These are phyloP conservation scores for Nasonia oneida DNA, from an alignment of 2,888 invertebrate species.

Conservation along the genomic window DNA sequence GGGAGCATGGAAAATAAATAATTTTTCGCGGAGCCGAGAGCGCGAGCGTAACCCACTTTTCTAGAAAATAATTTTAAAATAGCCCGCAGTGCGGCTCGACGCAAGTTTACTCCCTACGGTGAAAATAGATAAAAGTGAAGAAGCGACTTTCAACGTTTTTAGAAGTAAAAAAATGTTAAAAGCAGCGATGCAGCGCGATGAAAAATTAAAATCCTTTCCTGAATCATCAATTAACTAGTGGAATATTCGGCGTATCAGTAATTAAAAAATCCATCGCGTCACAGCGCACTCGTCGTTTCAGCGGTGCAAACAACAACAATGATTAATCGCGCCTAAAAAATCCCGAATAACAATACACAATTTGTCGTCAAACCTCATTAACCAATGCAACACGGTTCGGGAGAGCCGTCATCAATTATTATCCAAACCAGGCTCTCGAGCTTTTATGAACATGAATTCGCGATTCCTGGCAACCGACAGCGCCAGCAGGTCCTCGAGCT, in stretches of 20 bases:
- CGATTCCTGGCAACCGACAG: conserved; percentile 34
- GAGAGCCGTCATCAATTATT: conserved; percentile 27
- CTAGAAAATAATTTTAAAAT: conserved; percentile 47
- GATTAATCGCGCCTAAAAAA: not conserved
- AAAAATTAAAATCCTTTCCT: conserved; percentile 10
- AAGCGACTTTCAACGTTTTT: conserved; percentile 5
- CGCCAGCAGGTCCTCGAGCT: conserved; percentile 7
- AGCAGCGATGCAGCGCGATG: not conserved
- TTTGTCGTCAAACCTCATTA: not conserved
- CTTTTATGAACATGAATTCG: conserved; percentile 33
- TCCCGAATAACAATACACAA: not conserved
- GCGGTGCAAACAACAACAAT: not conserved
- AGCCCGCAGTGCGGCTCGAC: conserved; percentile 47
- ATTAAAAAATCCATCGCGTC: not conserved
- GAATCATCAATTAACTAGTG: not conserved
- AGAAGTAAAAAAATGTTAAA: conserved; percentile 10
- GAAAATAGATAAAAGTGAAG: conserved; percentile 23
- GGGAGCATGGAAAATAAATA: conserved; percentile 18
- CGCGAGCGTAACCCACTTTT: conserved; percentile 33
- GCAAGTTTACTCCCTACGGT: conserved; percentile 37
- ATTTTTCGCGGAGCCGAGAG: conserved; percentile 17
- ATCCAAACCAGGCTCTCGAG: conserved; percentile 2
- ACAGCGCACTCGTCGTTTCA: not conserved
- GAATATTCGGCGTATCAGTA: not conserved
- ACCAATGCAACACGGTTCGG: conserved; percentile 1